Evolutionary conservation across 1,140 invertebrate species (phyloP).

Genomic region (Lerema accius): DNA sequence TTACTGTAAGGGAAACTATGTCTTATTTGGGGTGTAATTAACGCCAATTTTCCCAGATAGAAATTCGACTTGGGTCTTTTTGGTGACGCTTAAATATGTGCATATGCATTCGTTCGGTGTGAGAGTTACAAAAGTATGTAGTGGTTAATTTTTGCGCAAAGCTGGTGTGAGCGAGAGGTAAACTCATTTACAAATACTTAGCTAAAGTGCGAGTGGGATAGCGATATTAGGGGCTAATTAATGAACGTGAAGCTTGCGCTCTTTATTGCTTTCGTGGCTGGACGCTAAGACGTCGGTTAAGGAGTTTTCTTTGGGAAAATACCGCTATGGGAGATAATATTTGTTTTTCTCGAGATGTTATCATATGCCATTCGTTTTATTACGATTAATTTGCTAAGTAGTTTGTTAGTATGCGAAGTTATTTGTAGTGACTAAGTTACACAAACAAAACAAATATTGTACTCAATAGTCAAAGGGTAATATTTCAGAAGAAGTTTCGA

Average conservation of each 20-base stretch:
- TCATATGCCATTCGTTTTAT: constrained; percentile 34
- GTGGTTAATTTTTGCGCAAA: constrained; percentile 84
- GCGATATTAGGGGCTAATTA: constrained; percentile 79
- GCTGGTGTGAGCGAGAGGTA: constrained; percentile 74
- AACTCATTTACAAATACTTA: constrained; percentile 80
- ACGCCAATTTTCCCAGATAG: constrained; percentile 54
- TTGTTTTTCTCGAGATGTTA: constrained; percentile 52
- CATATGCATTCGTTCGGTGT: constrained; percentile 77
- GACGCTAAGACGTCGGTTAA: constrained; percentile 80
- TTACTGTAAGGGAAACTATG: constrained; percentile 51
- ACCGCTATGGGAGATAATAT: constrained; percentile 64
- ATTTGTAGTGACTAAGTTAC: not conserved
- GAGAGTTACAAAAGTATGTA: constrained; percentile 74
- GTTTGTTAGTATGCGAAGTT: constrained; percentile 32
- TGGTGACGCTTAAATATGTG: constrained; percentile 47
- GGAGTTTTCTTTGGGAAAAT: constrained; percentile 79
- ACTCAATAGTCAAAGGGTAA: not conserved
- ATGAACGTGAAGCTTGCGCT: constrained; percentile 83
- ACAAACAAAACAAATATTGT: constrained; percentile 1
- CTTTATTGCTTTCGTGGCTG: constrained; percentile 83
- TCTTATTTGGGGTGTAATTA: constrained; percentile 67
- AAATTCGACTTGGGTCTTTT: constrained; percentile 51
- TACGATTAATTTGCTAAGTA: constrained; percentile 34
- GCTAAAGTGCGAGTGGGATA: constrained; percentile 65
- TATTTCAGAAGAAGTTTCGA: not conserved